phyloP scores from a whole-genome alignment of 2,797 vertebrate genomes.

The Spinus olivaceus region DNA sequence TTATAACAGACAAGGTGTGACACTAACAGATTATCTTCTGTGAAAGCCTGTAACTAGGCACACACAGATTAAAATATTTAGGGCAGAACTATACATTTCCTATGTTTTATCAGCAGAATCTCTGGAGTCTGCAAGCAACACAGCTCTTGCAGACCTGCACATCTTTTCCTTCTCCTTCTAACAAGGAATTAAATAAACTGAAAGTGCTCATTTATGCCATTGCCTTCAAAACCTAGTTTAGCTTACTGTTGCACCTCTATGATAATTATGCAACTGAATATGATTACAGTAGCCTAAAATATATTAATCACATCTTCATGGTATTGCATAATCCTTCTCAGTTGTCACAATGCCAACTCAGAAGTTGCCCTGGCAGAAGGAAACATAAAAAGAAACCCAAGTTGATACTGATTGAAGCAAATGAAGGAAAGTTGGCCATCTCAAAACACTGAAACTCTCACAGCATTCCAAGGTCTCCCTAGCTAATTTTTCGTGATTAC shows the following conservation, averaged over 20 bases:
- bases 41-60: not conserved
- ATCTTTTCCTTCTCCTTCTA: not conserved
- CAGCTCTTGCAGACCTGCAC: not conserved
- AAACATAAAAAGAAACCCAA: constrained; percentile 50
- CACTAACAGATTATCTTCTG: not conserved
- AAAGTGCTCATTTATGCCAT: not conserved
- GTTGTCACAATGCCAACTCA: not conserved
- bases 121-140: not conserved
- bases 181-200: not conserved
- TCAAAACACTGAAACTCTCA: constrained; percentile 26
- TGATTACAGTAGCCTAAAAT: not conserved
- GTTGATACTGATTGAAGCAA: constrained; percentile 62
- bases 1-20: not conserved
- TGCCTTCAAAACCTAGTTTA: not conserved
- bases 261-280: not conserved
- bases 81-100: not conserved
- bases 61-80: not conserved
- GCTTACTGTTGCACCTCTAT: not conserved
- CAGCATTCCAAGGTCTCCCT: constrained; percentile 40
- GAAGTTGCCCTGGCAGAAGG: not conserved
- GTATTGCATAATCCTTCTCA: constrained; percentile 3
- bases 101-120: not conserved
- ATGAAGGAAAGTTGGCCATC: constrained; percentile 63
- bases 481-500: constrained; percentile 46
- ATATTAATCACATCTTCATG: constrained; percentile 39